Percentiles rank a stretch among this genome's conserved stretches.
Evolutionary conservation across 2,797 vertebrate species (phyloP).

Genomic region (Chelonia mydas): DNA sequence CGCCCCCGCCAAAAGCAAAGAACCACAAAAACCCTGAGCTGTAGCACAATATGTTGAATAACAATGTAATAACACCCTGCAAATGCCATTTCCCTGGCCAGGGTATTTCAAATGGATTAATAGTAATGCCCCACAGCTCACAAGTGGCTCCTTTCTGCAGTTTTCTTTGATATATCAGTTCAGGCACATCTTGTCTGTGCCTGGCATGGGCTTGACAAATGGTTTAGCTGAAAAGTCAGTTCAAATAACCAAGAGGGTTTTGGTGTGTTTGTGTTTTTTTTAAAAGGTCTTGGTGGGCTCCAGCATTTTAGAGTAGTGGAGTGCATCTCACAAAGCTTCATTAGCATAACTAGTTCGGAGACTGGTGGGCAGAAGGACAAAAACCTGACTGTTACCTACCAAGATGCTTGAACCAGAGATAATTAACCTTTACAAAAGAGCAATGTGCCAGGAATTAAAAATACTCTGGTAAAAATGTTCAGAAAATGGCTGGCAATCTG

Average conservation of each 20-base stretch:
- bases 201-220: neutral
- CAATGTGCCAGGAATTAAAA: neutral
- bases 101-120: neutral
- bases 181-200: neutral
- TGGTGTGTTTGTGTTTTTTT: no score
- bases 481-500: neutral
- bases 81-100: neutral
- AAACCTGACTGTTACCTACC: neutral
- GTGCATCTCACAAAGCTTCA: neutral
- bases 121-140: neutral
- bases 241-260: neutral
- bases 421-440: neutral
- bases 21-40: neutral
- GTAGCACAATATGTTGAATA: neutral
- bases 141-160: neutral
- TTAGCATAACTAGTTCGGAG: neutral
- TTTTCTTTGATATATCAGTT: neutral
- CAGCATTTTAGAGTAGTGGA: neutral
- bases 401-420: neutral
- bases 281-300: neutral
- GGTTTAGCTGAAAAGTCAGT: neutral
- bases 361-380: neutral
- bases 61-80: neutral
- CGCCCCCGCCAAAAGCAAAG: neutral
- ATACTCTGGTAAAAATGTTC: neutral